Conservation (phyloP, 2,113 vertebrate genomes). For the Burhinus bistriatus region DNA sequence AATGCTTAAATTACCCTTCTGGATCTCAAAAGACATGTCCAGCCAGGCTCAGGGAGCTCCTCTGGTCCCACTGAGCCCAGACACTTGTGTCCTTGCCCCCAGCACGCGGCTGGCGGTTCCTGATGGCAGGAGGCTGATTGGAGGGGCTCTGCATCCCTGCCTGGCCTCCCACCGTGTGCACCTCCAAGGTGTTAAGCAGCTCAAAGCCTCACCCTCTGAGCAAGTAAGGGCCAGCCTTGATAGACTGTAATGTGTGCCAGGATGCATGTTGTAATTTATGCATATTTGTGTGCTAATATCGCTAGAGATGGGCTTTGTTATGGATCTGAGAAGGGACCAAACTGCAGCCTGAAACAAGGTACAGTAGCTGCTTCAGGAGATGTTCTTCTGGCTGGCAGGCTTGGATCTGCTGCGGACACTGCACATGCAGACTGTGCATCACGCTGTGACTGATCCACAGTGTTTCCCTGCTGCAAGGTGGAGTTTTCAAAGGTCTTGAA, state of each 20-base stretch:
- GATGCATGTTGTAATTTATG: background rate
- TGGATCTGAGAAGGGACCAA: background rate
- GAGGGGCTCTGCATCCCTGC: background rate
- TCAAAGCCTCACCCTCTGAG: background rate
- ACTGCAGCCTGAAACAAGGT: background rate
- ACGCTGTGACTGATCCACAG: background rate
- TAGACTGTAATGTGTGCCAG: no score
- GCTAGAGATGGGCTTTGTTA: background rate
- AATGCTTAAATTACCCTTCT: background rate
- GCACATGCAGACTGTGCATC: background rate
- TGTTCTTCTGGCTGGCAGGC: background rate
- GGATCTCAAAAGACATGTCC: background rate
- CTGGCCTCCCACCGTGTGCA: background rate
- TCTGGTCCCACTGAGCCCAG: background rate
- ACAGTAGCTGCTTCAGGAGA: background rate
- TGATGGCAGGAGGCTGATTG: background rate
- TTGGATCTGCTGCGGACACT: fast-evolving
- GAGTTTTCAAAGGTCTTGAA: background rate
- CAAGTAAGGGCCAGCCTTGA: background rate
- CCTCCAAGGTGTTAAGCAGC: background rate
- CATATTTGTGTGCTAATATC: background rate
- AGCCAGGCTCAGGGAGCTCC: background rate
- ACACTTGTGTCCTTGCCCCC: background rate
- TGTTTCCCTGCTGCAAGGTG: background rate
- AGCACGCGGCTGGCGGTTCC: background rate